phyloP scores from a whole-genome alignment of 2,888 invertebrate species.

The Phengaris arion region DNA sequence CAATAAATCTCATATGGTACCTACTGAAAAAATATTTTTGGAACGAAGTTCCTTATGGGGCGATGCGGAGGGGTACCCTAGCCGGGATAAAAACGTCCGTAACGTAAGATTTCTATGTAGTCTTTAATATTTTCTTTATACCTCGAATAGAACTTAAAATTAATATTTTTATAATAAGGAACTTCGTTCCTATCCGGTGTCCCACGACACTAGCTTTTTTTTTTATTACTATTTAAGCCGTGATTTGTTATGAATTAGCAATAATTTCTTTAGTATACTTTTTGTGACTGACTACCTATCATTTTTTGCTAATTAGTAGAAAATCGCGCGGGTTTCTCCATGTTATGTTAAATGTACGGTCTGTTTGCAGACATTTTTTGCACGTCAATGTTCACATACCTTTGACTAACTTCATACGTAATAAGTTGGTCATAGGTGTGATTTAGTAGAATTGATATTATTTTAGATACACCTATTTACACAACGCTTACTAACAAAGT shows the following conservation, averaged over 20 bases:
- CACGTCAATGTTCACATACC: background rate
- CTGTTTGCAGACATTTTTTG: background rate
- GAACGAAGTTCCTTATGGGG: no score
- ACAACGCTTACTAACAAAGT: background rate
- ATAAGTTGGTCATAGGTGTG: background rate
- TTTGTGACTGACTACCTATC: background rate
- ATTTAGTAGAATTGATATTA: background rate
- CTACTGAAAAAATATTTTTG: no score
- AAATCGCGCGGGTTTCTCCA: constrained; percentile 1
- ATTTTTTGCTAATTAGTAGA: background rate
- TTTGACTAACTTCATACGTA: background rate
- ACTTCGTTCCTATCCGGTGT: no score
- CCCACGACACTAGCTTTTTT: no score
- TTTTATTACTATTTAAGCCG: background rate
- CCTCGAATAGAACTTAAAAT: no score
- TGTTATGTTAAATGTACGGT: background rate
- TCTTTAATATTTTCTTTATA: no score
- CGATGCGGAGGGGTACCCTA: no score
- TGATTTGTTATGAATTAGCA: background rate
- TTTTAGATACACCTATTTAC: background rate
- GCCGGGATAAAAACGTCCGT: no score
- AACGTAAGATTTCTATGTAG: no score
- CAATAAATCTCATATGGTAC: no score
- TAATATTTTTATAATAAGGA: no score
- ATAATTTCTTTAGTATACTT: background rate